Percentiles rank a stretch among this genome's conserved stretches.
Conservation (phyloP, 2,113 vertebrate genomes). For the Trochalopteron elliotii region DNA sequence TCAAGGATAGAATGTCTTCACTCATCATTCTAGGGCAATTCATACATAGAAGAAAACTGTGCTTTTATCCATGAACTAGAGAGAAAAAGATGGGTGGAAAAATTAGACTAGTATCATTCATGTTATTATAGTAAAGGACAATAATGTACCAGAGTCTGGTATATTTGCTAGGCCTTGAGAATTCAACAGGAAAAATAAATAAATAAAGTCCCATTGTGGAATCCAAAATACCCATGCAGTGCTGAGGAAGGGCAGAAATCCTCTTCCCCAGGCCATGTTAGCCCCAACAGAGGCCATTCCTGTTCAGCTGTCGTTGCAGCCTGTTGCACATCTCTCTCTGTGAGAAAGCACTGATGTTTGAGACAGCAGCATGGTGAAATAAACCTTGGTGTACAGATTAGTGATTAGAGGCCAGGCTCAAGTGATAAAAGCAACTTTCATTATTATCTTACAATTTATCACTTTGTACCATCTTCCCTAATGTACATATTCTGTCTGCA, state of each 20-base stretch:
- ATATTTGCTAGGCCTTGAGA: not conserved
- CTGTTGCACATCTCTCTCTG: not conserved
- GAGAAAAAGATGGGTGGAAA: not conserved
- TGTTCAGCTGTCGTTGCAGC: not conserved
- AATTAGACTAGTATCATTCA: not conserved
- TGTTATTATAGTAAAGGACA: not conserved
- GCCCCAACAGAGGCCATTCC: not conserved
- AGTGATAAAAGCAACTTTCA: not conserved
- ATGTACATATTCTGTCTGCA: not conserved
- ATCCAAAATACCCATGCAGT: not conserved
- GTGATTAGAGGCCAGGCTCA: not conserved
- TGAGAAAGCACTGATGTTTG: not conserved
- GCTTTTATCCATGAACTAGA: not conserved
- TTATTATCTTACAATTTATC: not conserved
- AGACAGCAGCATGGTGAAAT: not conserved
- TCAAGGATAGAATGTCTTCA: not conserved
- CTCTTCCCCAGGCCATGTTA: not conserved
- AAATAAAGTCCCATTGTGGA: not conserved
- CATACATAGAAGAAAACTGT: not conserved
- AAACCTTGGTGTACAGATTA: not conserved
- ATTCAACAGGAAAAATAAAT: not conserved
- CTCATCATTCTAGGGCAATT: not conserved
- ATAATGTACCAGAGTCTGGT: not conserved
- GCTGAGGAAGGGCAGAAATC: not conserved
- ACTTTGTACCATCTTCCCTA: not conserved